Conservation (phyloP, 2,113 vertebrate species). For the Pseudopipra pipra region DNA sequence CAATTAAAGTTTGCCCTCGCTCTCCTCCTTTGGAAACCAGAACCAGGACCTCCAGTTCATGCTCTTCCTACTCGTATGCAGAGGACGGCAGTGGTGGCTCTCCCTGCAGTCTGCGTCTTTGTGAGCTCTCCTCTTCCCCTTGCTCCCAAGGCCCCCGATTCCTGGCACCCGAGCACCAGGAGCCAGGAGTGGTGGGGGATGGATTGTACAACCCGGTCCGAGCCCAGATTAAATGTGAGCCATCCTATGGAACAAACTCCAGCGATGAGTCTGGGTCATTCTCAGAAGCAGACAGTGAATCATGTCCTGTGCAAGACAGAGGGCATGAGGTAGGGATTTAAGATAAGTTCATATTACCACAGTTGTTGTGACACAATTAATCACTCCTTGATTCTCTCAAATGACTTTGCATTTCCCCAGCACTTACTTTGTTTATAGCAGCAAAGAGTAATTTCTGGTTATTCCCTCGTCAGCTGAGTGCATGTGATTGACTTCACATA, state of each 20-base stretch:
- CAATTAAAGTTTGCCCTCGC: constrained; percentile 98
- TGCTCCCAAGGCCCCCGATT: constrained; percentile 92
- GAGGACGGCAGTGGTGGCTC: constrained; percentile 96
- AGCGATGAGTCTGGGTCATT: constrained; percentile 98
- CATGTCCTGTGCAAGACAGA: constrained; percentile 92
- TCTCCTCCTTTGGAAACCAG: constrained; percentile 95
- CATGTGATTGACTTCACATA: background rate
- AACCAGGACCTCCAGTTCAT: constrained; percentile 97
- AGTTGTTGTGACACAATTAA: constrained; percentile 20
- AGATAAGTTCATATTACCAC: constrained; percentile 63
- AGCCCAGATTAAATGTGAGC: constrained; percentile 98
- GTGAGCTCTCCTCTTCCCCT: constrained; percentile 96
- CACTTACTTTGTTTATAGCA: background rate
- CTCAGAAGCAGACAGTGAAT: constrained; percentile 99
- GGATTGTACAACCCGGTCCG: constrained; percentile 86
- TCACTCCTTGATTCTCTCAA: constrained; percentile 20
- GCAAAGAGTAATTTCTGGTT: background rate
- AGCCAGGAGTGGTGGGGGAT: constrained; percentile 83
- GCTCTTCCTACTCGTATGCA: constrained; percentile 96
- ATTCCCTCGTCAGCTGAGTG: background rate
- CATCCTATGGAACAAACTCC: constrained; percentile 98
- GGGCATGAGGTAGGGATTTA: constrained; percentile 92
- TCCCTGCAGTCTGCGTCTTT: constrained; percentile 95
- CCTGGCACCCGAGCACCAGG: constrained; percentile 89
- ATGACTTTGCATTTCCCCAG: constrained; percentile 13